A percentile compares a stretch with the other conserved stretches of the same genome.
Conservation (phyloP, 30 jellyfish, hydroid and myxozoan species). For the Calvadosia cruxmelitensis region DNA sequence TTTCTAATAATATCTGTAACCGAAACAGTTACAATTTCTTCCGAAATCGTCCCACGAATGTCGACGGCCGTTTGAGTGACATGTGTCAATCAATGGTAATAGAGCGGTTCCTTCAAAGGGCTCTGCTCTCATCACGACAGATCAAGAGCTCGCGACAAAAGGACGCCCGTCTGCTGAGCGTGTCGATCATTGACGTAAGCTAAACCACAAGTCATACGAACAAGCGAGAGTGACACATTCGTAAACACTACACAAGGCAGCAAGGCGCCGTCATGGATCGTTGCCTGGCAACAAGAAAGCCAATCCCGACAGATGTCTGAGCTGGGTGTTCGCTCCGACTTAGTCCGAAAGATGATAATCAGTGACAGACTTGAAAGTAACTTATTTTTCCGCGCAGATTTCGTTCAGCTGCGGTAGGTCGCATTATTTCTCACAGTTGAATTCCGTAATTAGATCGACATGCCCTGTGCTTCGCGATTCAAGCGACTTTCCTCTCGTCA, state of each 20-base stretch:
- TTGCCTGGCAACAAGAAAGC: not conserved
- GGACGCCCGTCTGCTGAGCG: too few species aligned
- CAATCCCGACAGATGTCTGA: not conserved
- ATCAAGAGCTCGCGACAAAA: too few species aligned
- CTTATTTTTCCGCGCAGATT: not conserved
- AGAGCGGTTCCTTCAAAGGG: not conserved
- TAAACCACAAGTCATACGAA: too few species aligned
- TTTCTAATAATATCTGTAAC: too few species aligned
- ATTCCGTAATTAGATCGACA: not conserved
- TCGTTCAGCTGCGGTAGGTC: not conserved
- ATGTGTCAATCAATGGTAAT: not conserved
- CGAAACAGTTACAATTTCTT: too few species aligned
- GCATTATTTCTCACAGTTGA: not conserved
- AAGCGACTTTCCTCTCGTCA: not conserved
- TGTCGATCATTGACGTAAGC: too few species aligned
- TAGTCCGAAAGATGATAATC: not conserved
- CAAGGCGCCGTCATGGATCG: not conserved
- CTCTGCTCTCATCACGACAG: too few species aligned
- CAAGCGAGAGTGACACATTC: not conserved
- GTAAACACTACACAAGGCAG: not conserved
- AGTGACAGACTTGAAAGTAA: not conserved
- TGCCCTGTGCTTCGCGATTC: not conserved
- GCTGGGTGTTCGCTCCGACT: not conserved
- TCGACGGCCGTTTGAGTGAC: conserved; percentile 1
- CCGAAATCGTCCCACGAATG: too few species aligned